Percentiles rank a stretch among this genome's conserved stretches.
Evolutionary conservation across 2,888 invertebrate genomes (phyloP).

Genomic region (Scaptomyza cyrtandrae): DNA sequence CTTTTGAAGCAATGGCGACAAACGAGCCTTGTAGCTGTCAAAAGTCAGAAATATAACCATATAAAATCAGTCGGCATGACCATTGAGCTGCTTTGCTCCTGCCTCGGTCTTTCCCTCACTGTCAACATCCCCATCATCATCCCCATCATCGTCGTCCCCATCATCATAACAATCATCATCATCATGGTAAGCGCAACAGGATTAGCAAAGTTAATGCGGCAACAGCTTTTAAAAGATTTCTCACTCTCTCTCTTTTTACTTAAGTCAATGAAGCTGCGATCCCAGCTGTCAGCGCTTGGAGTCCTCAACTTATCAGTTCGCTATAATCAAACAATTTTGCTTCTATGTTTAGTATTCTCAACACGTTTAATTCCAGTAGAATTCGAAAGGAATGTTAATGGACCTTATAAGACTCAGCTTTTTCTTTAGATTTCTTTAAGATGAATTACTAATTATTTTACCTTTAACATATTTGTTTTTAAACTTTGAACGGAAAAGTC

Average conservation of each 20-base stretch:
- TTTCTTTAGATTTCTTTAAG: not conserved
- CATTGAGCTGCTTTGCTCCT: constrained; percentile 58
- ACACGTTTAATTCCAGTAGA: constrained; percentile 8
- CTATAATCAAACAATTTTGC: constrained; percentile 47
- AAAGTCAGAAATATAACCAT: constrained; percentile 76
- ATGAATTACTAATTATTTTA: no score
- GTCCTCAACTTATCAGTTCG: constrained; percentile 64
- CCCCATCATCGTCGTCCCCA: constrained; percentile 7
- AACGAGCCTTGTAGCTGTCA: constrained; percentile 76
- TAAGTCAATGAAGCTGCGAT: constrained; percentile 46
- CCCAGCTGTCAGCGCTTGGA: constrained; percentile 60
- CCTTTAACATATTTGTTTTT: no score
- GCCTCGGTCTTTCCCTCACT: constrained; percentile 34
- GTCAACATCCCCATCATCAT: constrained; percentile 21
- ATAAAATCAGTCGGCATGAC: constrained; percentile 74
- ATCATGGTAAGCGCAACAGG: constrained; percentile 55
- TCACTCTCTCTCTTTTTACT: not conserved
- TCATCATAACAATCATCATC: constrained; percentile 26
- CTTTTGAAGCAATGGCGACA: constrained; percentile 67
- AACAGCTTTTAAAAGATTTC: constrained; percentile 43
- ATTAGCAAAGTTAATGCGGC: constrained; percentile 75
- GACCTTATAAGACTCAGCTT: not conserved
- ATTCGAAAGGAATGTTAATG: constrained; percentile 21
- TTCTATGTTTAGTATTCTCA: constrained; percentile 27
- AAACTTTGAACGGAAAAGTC: not conserved